These are phyloP conservation scores for Yasuhikotakia modesta DNA, from an alignment of 2,797 vertebrate genomes.

Conservation along the genomic window DNA sequence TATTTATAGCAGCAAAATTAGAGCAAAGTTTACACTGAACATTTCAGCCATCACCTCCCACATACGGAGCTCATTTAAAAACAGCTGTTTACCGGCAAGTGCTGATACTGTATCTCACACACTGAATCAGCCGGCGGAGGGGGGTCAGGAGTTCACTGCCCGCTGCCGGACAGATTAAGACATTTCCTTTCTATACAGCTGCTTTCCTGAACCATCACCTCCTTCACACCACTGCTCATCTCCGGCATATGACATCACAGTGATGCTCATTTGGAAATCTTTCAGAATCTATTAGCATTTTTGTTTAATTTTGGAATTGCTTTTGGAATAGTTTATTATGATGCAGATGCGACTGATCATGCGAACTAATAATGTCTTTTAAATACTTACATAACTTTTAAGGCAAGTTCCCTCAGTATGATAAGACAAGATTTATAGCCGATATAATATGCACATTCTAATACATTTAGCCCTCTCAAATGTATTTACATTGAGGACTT, in stretches of 20 bases:
- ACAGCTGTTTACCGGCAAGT: slow-evolving; percentile 6
- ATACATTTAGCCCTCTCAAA: too few species aligned
- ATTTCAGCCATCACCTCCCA: background rate
- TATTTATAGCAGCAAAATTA: background rate
- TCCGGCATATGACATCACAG: background rate
- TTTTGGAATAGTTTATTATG: too few species aligned
- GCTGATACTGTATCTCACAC: background rate
- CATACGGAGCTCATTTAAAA: background rate
- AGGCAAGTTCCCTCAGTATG: too few species aligned
- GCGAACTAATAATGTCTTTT: too few species aligned
- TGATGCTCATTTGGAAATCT: background rate
- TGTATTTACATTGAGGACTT: too few species aligned
- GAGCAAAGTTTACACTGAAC: background rate
- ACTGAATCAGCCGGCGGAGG: background rate
- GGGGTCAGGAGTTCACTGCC: slow-evolving; percentile 26
- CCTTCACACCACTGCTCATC: background rate
- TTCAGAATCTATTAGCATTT: background rate
- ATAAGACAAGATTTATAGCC: too few species aligned
- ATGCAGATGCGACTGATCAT: too few species aligned
- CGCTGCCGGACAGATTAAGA: slow-evolving; percentile 1
- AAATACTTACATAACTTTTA: too few species aligned
- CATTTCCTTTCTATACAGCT: background rate
- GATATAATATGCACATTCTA: too few species aligned
- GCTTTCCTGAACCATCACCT: slow-evolving; percentile 1
- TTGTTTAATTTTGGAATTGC: too few species aligned